Percentiles rank a stretch among this genome's conserved stretches.
phyloP scores from a whole-genome alignment of 2,888 invertebrate species.

The Ceramica pisi region DNA sequence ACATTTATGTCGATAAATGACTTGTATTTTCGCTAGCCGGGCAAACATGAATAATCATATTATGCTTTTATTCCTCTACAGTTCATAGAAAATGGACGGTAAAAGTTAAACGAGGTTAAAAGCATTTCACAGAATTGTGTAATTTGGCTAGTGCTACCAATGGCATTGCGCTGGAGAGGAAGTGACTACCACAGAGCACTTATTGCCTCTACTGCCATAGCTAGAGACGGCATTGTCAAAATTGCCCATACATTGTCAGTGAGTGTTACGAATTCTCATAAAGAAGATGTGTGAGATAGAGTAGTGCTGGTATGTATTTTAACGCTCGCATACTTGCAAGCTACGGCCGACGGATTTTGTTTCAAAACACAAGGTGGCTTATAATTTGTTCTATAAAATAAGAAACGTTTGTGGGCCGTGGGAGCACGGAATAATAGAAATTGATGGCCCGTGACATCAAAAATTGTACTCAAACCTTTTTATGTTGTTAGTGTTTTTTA shows the following conservation, averaged over 20 bases:
- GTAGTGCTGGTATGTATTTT: too few relatives aligned
- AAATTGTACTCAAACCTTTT: too few relatives aligned
- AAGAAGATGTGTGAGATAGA: too few relatives aligned
- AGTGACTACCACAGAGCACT: background rate
- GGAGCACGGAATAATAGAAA: too few relatives aligned
- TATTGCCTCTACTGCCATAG: background rate
- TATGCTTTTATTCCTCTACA: slow-evolving; percentile 11
- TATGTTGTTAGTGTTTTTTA: too few relatives aligned
- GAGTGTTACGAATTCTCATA: too few relatives aligned
- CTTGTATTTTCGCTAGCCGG: background rate
- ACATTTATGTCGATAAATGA: background rate
- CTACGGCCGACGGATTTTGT: too few relatives aligned
- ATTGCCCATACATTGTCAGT: background rate
- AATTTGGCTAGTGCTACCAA: slow-evolving; percentile 30
- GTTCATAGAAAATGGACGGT: slow-evolving; percentile 32
- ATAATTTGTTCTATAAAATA: too few relatives aligned
- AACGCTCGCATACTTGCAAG: too few relatives aligned
- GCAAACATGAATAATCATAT: slow-evolving; percentile 34
- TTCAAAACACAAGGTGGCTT: too few relatives aligned
- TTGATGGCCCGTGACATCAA: too few relatives aligned
- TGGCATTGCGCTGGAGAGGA: background rate
- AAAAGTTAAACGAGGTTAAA: slow-evolving; percentile 46
- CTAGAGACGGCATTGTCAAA: background rate
- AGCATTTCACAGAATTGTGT: slow-evolving; percentile 37
- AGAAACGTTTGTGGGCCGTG: too few relatives aligned